These are phyloP conservation scores for Cavia porcellus DNA, from an alignment of 2,113 vertebrate genomes.

Conservation along the genomic window DNA sequence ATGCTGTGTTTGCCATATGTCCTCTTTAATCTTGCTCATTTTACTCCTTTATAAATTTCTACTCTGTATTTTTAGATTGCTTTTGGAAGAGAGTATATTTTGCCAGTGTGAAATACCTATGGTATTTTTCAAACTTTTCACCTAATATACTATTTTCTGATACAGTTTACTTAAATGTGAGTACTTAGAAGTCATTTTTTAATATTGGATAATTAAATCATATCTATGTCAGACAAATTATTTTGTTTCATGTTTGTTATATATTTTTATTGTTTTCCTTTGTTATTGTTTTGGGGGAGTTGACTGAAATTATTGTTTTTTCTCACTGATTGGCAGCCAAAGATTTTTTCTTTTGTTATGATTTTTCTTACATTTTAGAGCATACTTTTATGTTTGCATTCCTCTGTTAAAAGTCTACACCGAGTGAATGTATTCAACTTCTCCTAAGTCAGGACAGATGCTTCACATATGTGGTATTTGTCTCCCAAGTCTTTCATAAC, in stretches of 20 bases:
- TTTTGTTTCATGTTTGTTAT: neutral
- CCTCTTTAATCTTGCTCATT: neutral
- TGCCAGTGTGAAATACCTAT: neutral
- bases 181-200: constrained; percentile 9
- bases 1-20: neutral
- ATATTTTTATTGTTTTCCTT: neutral
- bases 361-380: constrained; percentile 21
- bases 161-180: constrained; percentile 31
- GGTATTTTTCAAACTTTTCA: constrained; percentile 1
- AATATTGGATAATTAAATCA: neutral
- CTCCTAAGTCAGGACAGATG: neutral
- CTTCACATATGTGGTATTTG: neutral
- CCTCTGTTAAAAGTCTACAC: constrained; percentile 25
- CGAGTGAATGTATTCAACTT: neutral
- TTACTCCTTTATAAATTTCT: neutral
- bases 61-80: neutral
- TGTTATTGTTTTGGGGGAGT: neutral
- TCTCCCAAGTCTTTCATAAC: neutral
- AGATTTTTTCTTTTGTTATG: neutral
- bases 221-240: neutral
- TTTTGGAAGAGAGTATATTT: neutral
- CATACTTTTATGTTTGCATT: neutral
- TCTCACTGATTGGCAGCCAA: neutral
- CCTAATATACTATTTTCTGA: neutral
- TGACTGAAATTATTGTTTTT: constrained; percentile 27